Percentiles rank a stretch among this genome's conserved stretches.
These are phyloP conservation scores for Drosophila rhopaloa DNA, from an alignment of 1,140 invertebrate genomes.

Conservation along the genomic window DNA sequence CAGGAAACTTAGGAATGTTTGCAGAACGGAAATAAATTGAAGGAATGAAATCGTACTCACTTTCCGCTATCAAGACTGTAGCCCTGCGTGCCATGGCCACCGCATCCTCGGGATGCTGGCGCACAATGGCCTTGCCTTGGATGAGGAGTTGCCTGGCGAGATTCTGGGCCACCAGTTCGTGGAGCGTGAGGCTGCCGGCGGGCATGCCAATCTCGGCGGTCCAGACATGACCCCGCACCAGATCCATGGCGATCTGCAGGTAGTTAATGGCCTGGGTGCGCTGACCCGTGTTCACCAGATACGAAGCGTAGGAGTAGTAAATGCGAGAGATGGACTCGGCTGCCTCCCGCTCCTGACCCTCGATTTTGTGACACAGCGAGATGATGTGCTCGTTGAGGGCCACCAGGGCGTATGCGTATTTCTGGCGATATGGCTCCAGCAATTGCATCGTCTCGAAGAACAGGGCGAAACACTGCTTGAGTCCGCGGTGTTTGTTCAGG, in stretches of 20 bases:
- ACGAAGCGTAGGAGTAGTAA: conserved; percentile 58
- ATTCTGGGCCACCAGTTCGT: conserved; percentile 64
- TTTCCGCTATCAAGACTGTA: conserved; percentile 60
- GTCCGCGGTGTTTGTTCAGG: conserved; percentile 28
- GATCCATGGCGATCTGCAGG: conserved; percentile 45
- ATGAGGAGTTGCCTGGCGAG: conserved; percentile 61
- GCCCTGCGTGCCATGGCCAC: conserved; percentile 57
- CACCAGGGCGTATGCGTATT: conserved; percentile 59
- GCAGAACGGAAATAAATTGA: no score
- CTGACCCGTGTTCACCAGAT: conserved; percentile 32
- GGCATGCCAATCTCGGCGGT: conserved; percentile 41
- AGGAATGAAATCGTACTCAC: conserved; percentile 55
- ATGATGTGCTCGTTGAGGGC: conserved; percentile 64
- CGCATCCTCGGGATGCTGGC: conserved; percentile 60
- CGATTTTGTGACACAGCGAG: conserved; percentile 57
- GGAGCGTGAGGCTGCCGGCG: conserved; percentile 52
- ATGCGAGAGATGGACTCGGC: conserved; percentile 67
- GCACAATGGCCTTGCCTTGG: conserved; percentile 50
- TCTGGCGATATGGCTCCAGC: conserved; percentile 56
- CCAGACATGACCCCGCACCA: conserved; percentile 70
- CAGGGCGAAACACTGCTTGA: conserved; percentile 48
- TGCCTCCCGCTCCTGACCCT: conserved; percentile 53
- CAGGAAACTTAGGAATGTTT: neutral
- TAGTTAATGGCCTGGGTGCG: conserved; percentile 45
- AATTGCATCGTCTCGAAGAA: conserved; percentile 61